Evolutionary conservation across 1,140 invertebrate species (phyloP).

Genomic region (Trinorchestia longiramus): DNA sequence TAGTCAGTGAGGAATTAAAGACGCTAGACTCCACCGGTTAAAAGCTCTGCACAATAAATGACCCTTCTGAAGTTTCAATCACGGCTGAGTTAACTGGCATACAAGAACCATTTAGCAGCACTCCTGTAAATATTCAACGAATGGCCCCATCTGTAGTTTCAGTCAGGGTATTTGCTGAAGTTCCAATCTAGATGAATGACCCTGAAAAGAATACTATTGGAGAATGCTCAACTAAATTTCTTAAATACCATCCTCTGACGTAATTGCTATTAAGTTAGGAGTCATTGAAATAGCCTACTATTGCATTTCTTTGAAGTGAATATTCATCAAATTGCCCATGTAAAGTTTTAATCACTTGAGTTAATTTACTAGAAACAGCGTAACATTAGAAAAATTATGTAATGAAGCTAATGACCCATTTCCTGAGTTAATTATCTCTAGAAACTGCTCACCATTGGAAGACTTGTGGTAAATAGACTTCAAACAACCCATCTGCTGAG

Average conservation of each 20-base stretch:
- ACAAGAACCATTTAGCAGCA: background rate
- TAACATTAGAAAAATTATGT: too few relatives aligned
- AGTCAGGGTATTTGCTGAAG: background rate
- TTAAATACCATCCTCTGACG: background rate
- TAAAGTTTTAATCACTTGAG: too few relatives aligned
- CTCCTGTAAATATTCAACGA: background rate
- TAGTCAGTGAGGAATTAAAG: background rate
- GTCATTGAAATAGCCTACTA: background rate
- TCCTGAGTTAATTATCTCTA: background rate
- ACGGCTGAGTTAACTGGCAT: background rate
- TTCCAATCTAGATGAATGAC: background rate
- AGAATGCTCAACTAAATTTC: background rate
- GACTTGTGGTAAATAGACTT: background rate
- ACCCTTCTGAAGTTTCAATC: background rate
- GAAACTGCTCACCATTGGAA: background rate
- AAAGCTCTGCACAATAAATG: background rate
- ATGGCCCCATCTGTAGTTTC: background rate
- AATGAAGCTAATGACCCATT: too few relatives aligned
- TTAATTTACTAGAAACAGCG: too few relatives aligned
- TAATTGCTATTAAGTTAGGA: background rate
- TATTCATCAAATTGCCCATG: background rate
- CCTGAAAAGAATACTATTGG: background rate
- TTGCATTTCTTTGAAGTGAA: background rate
- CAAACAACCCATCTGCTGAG: background rate
- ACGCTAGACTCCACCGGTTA: background rate